phyloP scores from a whole-genome alignment of 2,888 invertebrate genomes.

The Drosophila cyrtoloma region DNA sequence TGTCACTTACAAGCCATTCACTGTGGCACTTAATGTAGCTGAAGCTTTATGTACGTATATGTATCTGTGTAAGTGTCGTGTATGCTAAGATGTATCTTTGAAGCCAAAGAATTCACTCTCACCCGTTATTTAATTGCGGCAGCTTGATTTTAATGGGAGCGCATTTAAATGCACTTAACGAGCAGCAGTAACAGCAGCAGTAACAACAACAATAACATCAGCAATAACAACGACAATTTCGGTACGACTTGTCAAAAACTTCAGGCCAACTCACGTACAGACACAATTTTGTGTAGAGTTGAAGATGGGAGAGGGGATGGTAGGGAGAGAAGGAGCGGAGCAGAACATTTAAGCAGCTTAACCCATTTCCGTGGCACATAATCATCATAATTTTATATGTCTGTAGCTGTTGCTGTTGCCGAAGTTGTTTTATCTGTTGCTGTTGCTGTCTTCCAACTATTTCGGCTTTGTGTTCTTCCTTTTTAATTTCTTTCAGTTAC shows the following conservation, averaged over 20 bases:
- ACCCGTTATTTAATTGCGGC: slow-evolving; percentile 72
- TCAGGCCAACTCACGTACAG: slow-evolving; percentile 61
- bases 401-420: slow-evolving; percentile 11
- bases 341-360: slow-evolving; percentile 79
- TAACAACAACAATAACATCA: slow-evolving; percentile 9
- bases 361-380: slow-evolving; percentile 80
- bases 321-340: slow-evolving; percentile 19
- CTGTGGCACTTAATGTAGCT: slow-evolving; percentile 21
- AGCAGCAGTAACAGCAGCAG: slow-evolving; percentile 25
- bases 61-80: slow-evolving; percentile 1
- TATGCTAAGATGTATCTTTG: slow-evolving; percentile 50
- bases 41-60: slow-evolving; percentile 1
- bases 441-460: slow-evolving; percentile 56
- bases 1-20: slow-evolving; percentile 26
- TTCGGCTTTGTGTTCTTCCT: slow-evolving; percentile 52
- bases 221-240: slow-evolving; percentile 26
- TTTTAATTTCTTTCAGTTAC: slow-evolving; percentile 79
- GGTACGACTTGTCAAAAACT: slow-evolving; percentile 34
- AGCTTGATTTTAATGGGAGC: slow-evolving; percentile 72
- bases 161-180: slow-evolving; percentile 71
- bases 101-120: slow-evolving; percentile 61
- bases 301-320: background rate
- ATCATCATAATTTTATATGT: slow-evolving; percentile 67
- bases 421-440: slow-evolving; percentile 29
- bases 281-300: slow-evolving; percentile 42